A percentile compares a stretch with the other conserved stretches of the same genome.
These are phyloP conservation scores for Busseola fusca DNA, from an alignment of 2,888 invertebrate species.

Conservation along the genomic window DNA sequence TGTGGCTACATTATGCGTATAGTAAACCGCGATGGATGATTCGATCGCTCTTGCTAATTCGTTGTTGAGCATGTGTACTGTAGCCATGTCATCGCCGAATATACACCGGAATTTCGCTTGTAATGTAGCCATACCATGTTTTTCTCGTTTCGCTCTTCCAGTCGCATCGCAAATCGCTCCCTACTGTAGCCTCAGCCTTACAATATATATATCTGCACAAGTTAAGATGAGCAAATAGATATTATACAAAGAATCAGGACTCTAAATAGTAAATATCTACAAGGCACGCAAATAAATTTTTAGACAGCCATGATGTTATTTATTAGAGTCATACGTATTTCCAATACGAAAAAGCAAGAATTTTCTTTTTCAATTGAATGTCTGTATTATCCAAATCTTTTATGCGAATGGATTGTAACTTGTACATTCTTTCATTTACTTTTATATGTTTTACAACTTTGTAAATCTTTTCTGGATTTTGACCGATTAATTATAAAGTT, in stretches of 20 bases:
- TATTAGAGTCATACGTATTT: constrained; percentile 5
- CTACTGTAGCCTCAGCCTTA: too few species aligned
- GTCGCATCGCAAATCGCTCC: too few species aligned
- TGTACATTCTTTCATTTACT: constrained; percentile 13
- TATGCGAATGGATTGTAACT: constrained; percentile 32
- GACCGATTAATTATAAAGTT: constrained; percentile 22
- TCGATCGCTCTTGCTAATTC: too few species aligned
- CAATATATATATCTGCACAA: constrained; percentile 4
- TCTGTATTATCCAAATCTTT: constrained; percentile 23
- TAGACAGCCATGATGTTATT: constrained; percentile 52
- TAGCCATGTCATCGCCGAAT: too few species aligned
- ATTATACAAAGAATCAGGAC: constrained; percentile 40
- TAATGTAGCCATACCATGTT: too few species aligned
- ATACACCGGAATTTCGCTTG: too few species aligned
- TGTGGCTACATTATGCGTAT: too few species aligned
- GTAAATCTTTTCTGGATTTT: constrained; percentile 29
- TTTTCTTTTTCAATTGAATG: constrained; percentile 4
- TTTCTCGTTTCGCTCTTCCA: too few species aligned
- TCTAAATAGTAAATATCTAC: constrained; percentile 59
- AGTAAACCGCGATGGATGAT: too few species aligned
- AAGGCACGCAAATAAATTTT: constrained; percentile 76
- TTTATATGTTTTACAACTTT: constrained; percentile 30
- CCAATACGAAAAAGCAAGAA: constrained; percentile 18
- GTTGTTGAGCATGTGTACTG: too few species aligned
- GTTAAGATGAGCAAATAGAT: constrained; percentile 45